Percentiles rank a stretch among this genome's conserved stretches.
Evolutionary conservation across 2,113 vertebrate genomes (phyloP).

Genomic region (Aix galericulata): DNA sequence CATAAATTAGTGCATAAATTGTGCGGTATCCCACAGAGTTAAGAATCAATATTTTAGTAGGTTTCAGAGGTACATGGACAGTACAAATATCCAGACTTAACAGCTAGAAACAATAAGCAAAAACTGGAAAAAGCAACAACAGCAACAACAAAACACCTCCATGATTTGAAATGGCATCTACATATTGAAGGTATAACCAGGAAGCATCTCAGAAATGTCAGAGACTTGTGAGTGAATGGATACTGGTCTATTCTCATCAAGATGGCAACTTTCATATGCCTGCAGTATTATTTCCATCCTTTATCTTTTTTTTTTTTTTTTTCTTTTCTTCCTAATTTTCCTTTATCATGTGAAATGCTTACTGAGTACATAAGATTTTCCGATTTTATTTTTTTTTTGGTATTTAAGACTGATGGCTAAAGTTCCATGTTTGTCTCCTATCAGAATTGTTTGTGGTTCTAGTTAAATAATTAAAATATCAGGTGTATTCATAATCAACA

Average conservation of each 20-base stretch:
- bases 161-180: background rate
- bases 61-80: background rate
- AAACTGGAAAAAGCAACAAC: fast-evolving
- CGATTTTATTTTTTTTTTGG: background rate
- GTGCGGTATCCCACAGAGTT: background rate
- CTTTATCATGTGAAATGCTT: background rate
- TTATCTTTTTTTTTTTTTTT: background rate
- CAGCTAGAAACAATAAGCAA: background rate
- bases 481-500: background rate
- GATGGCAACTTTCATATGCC: background rate
- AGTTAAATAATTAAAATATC: background rate
- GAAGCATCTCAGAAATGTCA: background rate
- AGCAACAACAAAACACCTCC: background rate
- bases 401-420: background rate
- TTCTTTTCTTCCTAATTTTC: background rate
- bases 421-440: background rate
- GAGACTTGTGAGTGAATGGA: background rate
- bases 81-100: background rate
- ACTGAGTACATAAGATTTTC: background rate
- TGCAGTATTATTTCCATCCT: background rate
- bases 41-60: background rate
- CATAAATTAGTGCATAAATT: background rate
- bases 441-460: background rate
- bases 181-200: background rate
- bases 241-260: background rate